Evolutionary conservation across 2,113 vertebrate genomes (phyloP).

Genomic region (Sialia sialis): DNA sequence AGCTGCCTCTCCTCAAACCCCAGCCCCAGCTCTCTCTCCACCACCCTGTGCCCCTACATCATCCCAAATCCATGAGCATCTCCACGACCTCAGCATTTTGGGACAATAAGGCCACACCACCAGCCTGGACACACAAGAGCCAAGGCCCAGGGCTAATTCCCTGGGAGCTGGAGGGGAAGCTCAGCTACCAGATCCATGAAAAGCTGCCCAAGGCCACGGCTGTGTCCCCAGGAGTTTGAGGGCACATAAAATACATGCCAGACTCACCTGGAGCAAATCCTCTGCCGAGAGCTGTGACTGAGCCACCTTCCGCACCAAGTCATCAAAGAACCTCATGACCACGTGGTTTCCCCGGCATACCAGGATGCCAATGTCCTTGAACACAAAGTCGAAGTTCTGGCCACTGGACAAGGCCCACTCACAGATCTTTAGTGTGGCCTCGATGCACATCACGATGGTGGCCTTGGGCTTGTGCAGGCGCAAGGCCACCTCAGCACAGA

Average conservation of each 20-base stretch:
- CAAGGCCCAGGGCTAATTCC: neutral
- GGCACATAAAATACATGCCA: no score
- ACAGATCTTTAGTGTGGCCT: neutral
- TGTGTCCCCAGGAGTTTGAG: neutral
- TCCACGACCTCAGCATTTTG: neutral
- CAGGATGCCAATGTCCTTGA: neutral
- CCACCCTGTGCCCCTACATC: neutral
- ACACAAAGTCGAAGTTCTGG: neutral
- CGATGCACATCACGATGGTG: neutral
- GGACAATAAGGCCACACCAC: neutral
- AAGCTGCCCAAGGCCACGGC: neutral
- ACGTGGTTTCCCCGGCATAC: neutral
- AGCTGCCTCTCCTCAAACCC: neutral
- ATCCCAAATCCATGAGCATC: neutral
- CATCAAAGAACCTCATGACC: neutral
- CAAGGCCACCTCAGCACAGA: neutral
- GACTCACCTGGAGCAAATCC: neutral
- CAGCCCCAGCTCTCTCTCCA: neutral
- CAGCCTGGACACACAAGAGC: neutral
- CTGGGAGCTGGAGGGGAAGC: neutral
- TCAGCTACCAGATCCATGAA: neutral
- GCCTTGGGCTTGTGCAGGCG: neutral
- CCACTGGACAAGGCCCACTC: neutral
- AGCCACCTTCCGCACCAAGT: neutral
- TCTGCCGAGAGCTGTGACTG: neutral